Base-by-base conservation (phyloP, 2,113 vertebrate genomes). In the Micromys minutus region DNA sequence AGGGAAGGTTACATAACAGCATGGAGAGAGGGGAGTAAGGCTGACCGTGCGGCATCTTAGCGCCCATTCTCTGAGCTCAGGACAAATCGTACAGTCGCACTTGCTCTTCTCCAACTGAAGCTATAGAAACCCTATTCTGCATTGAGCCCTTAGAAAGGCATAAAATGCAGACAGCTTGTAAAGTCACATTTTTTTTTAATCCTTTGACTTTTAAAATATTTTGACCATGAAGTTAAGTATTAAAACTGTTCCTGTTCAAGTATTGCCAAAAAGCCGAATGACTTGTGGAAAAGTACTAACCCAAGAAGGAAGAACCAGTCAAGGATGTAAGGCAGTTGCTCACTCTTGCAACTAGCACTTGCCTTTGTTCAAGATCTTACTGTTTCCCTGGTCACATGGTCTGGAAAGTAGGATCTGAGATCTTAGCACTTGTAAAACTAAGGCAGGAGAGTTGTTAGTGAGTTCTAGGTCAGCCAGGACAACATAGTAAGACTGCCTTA, bases 211-310 rank as follows among this genome's bases (percentile, higher is more conserved):
- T 86, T 52, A 75, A 95, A 75, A 31, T 50, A 47, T 31, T 55
- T 85, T 87, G 50, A 89, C 42, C 26, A n/a, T 87, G 75, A 79
- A 69, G 13, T 52, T 47, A 45, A 83, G 7, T 55, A 84, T 80
- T 59, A 29, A 69, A 65, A 72, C 57, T 52, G 52, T 29, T 88
- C 34, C 63, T 85, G 4, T 74, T 93, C 26, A 42, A 26, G 24
- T 84, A 4, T 72, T 86, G n/a, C 87, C 71, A n/a, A 8, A 91
- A 71, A 74, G 47, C 89, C 75, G 0, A 52, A 39, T 61, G 47
- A 26, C 24, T 85, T 88, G 36, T 95, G 61, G 88, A 72, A 88
- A 90, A 94, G 55, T 76, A 26, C 50, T 81, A 52, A n/a, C 2
- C 55, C 39, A 26, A 87, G 84, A 87, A 84, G 83, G 79, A 79